Conservation (phyloP, 2,888 invertebrate species). For the Linnaemya vulpina region DNA sequence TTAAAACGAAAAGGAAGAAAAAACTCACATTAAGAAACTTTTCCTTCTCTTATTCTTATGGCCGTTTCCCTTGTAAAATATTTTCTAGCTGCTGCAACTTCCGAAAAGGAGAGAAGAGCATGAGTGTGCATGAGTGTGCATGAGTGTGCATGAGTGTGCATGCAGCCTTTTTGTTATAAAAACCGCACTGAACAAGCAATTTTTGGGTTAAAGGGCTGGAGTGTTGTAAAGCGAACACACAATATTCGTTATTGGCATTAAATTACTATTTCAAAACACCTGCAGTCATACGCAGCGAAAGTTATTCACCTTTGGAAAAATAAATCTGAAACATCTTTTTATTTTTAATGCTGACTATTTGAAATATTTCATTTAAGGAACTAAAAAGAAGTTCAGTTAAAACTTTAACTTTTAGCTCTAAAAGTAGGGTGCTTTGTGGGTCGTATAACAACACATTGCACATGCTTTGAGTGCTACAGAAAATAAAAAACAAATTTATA, state of each 20-base stretch:
- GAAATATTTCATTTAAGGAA: too few species aligned
- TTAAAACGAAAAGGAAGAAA: constrained; percentile 4
- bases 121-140: background rate
- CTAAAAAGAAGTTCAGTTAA: background rate
- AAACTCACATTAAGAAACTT: background rate
- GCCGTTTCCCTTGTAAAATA: background rate
- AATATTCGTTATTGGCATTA: constrained; percentile 27
- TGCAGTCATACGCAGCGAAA: background rate
- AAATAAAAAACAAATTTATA: constrained; percentile 23
- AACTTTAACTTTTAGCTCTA: background rate
- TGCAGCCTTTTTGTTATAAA: constrained; percentile 41
- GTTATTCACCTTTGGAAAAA: background rate
- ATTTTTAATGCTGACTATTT: too few species aligned
- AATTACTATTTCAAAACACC: background rate
- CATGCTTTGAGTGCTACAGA: constrained; percentile 34
- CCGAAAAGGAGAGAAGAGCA: constrained; percentile 10
- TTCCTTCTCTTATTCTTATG: constrained; percentile 1
- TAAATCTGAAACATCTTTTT: too few species aligned
- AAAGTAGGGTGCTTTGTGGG: constrained; percentile 9
- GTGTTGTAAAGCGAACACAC: constrained; percentile 16
- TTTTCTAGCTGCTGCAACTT: background rate
- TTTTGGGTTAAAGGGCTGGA: constrained; percentile 67
- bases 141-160: background rate
- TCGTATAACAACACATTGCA: constrained; percentile 16
- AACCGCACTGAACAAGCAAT: constrained; percentile 63